A percentile compares a stretch with the other conserved stretches of the same genome.
phyloP scores from a whole-genome alignment of 2,888 invertebrate species.

The Pycnomerus fuliginosus region DNA sequence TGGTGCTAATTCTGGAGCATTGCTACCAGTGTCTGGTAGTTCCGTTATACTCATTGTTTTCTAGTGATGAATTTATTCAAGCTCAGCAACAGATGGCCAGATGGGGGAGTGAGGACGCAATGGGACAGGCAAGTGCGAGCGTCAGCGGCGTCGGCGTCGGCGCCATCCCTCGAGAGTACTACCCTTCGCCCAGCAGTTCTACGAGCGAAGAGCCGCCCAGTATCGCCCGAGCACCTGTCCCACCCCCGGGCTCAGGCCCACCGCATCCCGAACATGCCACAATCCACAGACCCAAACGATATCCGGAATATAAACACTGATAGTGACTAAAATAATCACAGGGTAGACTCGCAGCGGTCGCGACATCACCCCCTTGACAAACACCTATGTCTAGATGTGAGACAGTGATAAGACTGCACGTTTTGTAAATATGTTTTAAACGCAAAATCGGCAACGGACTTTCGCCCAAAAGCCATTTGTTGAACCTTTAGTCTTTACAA shows the following conservation, averaged over 20 bases:
- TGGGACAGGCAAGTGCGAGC: conserved; percentile 52
- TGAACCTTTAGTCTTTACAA: too few species aligned
- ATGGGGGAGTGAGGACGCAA: conserved; percentile 86
- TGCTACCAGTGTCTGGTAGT: conserved; percentile 54
- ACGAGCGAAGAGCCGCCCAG: conserved; percentile 58
- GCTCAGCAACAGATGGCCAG: conserved; percentile 95
- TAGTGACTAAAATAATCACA: conserved; percentile 50
- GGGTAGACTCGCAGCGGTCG: conserved; percentile 38
- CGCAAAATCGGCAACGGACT: too few species aligned
- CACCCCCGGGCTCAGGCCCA: conserved; percentile 49
- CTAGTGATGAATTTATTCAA: conserved; percentile 97
- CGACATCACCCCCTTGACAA: conserved; percentile 20
- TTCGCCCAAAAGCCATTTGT: too few species aligned
- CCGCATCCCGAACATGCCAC: conserved; percentile 54
- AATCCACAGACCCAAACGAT: conserved; percentile 61
- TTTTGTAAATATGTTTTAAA: too few species aligned
- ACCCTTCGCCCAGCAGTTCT: conserved; percentile 59
- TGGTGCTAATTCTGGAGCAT: conserved; percentile 6
- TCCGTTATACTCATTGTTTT: conserved; percentile 80
- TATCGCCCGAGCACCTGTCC: conserved; percentile 56
- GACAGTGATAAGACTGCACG: conserved; percentile 2
- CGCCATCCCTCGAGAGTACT: conserved; percentile 58
- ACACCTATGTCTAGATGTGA: too few species aligned
- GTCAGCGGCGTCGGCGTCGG: conserved; percentile 50
- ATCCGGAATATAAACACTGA: conserved; percentile 79